phyloP scores from a whole-genome alignment of 2,888 invertebrate genomes.

The Dolomedes plantarius region DNA sequence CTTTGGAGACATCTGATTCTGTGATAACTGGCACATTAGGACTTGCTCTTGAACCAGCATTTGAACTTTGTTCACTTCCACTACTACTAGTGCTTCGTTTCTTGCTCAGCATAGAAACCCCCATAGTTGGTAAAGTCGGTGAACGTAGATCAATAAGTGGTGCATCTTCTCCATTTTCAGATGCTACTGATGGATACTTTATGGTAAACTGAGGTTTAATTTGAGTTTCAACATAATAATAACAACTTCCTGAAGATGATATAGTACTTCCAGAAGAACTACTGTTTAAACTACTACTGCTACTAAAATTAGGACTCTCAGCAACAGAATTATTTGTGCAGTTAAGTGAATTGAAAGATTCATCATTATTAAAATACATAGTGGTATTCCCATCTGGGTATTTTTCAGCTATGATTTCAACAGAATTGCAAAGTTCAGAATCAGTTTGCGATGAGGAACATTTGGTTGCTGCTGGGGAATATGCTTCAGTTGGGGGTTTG shows the following conservation, averaged over 20 bases:
- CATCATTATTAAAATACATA: constrained; percentile 38
- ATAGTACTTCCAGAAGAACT: constrained; percentile 68
- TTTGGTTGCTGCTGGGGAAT: constrained; percentile 29
- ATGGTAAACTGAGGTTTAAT: constrained; percentile 61
- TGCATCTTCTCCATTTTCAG: constrained; percentile 45
- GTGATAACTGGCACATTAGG: constrained; percentile 33
- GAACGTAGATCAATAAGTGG: constrained; percentile 62
- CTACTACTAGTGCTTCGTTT: constrained; percentile 74
- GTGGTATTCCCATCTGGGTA: constrained; percentile 30
- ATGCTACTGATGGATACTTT: constrained; percentile 53
- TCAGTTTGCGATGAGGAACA: constrained; percentile 60
- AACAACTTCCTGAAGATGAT: constrained; percentile 64
- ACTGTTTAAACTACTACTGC: constrained; percentile 61
- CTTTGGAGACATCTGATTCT: constrained; percentile 36
- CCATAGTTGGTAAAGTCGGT: constrained; percentile 75
- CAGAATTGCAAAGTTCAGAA: constrained; percentile 27
- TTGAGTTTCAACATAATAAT: constrained; percentile 69
- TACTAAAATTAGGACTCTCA: constrained; percentile 48
- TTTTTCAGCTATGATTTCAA: constrained; percentile 23
- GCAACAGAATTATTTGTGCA: constrained; percentile 39
- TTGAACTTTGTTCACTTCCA: constrained; percentile 65
- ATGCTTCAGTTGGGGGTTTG: constrained; percentile 47
- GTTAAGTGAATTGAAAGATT: constrained; percentile 42
- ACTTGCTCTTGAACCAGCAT: constrained; percentile 56
- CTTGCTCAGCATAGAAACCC: constrained; percentile 77